These are phyloP conservation scores for Rhagophthalmus giganteus DNA, from an alignment of 2,888 invertebrate species.

Conservation along the genomic window DNA sequence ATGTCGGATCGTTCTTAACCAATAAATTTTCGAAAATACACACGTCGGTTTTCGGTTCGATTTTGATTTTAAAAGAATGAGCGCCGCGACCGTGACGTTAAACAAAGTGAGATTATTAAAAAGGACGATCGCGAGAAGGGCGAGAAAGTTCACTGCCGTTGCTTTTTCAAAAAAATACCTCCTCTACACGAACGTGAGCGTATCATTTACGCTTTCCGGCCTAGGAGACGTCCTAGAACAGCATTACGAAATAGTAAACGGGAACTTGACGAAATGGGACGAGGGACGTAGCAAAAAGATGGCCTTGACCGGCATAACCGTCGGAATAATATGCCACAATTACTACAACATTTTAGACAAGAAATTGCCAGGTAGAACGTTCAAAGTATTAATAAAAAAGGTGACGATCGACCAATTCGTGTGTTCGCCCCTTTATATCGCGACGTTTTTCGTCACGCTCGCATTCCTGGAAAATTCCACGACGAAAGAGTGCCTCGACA, in stretches of 20 bases:
- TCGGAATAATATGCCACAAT: constrained; percentile 81
- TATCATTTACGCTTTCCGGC: constrained; percentile 76
- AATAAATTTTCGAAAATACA: too few species aligned
- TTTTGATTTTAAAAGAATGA: too few species aligned
- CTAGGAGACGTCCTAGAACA: constrained; percentile 82
- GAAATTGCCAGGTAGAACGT: constrained; percentile 68
- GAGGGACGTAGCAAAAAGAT: constrained; percentile 70
- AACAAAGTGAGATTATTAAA: too few species aligned
- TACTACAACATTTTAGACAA: constrained; percentile 83
- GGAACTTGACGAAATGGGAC: constrained; percentile 63
- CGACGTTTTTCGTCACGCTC: constrained; percentile 75
- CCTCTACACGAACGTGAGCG: constrained; percentile 76
- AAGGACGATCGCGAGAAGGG: too few species aligned
- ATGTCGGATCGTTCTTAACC: too few species aligned
- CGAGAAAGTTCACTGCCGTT: neutral
- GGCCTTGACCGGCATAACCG: constrained; percentile 74
- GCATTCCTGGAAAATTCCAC: constrained; percentile 71
- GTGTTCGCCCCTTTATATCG: constrained; percentile 79
- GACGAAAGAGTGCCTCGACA: constrained; percentile 64
- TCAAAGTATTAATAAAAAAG: constrained; percentile 72
- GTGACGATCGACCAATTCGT: constrained; percentile 80
- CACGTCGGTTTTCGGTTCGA: too few species aligned
- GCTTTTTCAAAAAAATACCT: constrained; percentile 69
- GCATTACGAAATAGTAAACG: constrained; percentile 68
- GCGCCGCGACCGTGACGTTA: too few species aligned